A percentile compares a stretch with the other conserved stretches of the same genome.
Evolutionary conservation across 2,888 invertebrate genomes (phyloP).

Genomic region (Clunio marinus): DNA sequence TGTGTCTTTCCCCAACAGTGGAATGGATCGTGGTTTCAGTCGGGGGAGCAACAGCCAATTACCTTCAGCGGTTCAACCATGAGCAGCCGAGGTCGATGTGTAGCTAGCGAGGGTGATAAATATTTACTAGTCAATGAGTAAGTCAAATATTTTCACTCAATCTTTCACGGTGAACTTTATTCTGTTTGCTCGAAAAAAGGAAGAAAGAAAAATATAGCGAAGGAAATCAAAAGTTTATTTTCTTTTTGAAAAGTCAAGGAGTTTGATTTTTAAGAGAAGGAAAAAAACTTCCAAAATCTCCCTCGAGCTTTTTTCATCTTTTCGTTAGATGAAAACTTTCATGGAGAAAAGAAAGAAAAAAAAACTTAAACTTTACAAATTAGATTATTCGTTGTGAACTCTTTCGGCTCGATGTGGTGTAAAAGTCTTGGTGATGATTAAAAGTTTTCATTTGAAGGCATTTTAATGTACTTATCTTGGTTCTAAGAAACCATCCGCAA

Average conservation of each 20-base stretch:
- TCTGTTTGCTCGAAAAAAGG: too few relatives aligned
- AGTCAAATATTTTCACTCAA: too few relatives aligned
- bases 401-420: not conserved
- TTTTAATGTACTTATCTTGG: constrained; percentile 21
- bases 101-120: constrained; percentile 81
- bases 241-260: not conserved
- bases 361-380: constrained; percentile 31
- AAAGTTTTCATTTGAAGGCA: constrained; percentile 29
- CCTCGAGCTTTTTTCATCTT: not conserved
- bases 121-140: constrained; percentile 84
- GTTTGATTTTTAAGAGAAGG: constrained; percentile 1
- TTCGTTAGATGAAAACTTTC: not conserved
- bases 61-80: constrained; percentile 75
- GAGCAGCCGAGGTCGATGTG: constrained; percentile 80
- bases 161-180: too few relatives aligned
- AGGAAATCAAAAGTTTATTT: constrained; percentile 3
- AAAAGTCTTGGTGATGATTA: constrained; percentile 1
- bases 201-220: too few relatives aligned
- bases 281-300: not conserved
- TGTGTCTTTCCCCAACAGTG: constrained; percentile 79
- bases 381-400: constrained; percentile 33
- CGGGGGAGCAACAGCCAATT: constrained; percentile 80
- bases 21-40: constrained; percentile 89
- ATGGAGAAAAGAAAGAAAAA: not conserved
- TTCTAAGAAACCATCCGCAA: not conserved